Conservation (phyloP, 1,140 invertebrate genomes). For the Drosophila ogumai region DNA sequence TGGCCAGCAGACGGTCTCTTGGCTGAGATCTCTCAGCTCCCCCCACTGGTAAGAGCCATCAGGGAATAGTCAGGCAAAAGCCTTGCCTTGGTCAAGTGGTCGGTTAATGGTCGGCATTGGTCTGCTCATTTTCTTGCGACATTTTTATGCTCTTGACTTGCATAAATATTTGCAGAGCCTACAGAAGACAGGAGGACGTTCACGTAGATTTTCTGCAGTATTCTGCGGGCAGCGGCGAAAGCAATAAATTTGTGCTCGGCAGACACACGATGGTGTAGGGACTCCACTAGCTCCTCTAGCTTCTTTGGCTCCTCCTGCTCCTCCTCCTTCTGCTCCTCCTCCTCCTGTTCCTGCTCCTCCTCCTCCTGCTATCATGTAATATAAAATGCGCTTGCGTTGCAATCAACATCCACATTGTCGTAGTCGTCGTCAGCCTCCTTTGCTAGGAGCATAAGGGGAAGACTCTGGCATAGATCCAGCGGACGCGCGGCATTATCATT, state of each 20-base stretch:
- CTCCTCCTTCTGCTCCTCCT: not conserved
- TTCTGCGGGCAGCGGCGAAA: slow-evolving; percentile 9
- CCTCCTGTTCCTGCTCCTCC: not conserved
- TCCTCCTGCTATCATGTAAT: slow-evolving; percentile 42
- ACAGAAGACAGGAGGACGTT: slow-evolving; percentile 1
- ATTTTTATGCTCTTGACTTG: slow-evolving; percentile 62
- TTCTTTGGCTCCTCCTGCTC: not conserved
- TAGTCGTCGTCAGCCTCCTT: slow-evolving; percentile 23
- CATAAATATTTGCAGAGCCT: slow-evolving; percentile 61
- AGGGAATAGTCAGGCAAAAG: not conserved
- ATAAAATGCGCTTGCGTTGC: slow-evolving; percentile 57
- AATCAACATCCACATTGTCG: slow-evolving; percentile 59
- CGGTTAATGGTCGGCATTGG: slow-evolving; percentile 40
- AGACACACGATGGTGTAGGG: slow-evolving; percentile 12
- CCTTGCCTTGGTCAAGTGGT: slow-evolving; percentile 49
- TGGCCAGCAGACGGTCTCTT: not conserved
- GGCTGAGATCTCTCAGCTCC: not conserved
- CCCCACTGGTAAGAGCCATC: not conserved
- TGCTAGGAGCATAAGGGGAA: not conserved
- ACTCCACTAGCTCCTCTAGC: not conserved
- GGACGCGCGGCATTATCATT: slow-evolving; percentile 38
- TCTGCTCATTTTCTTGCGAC: slow-evolving; percentile 35
- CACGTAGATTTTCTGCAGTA: slow-evolving; percentile 5
- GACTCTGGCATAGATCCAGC: slow-evolving; percentile 25
- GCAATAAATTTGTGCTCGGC: slow-evolving; percentile 51